Evolutionary conservation across 2,888 invertebrate genomes (phyloP), one percentile per base, ranked within the genome.

Genomic region (Argynnis bischoffii): DNA sequence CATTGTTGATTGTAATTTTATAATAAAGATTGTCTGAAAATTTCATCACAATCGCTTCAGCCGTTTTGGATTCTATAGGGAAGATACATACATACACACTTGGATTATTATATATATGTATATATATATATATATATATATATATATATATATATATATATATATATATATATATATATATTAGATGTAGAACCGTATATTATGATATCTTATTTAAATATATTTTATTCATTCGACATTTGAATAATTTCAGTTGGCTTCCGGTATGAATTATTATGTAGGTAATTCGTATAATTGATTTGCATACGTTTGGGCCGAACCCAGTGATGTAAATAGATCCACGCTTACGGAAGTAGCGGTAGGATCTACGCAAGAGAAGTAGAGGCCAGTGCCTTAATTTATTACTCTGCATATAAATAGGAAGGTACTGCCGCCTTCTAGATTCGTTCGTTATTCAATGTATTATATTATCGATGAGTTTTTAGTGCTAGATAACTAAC

Each of bases 401-500:
- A 69, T 69, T 66, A 69, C 61, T 61, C 18, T 60, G 54, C 64
- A 64, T 50, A 68, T 64, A 71, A 72, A 69, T 73, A 74, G 71
- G 69, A 69, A 69, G 70, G 67, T 55, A 71, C 66, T 70, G 61
- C 60, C 65, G 66, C 66, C 68, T 66, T 75, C 74, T 67, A 77
- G 67, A 69, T 70, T 75, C 73, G 69, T 57, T 61, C 61, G 69
- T 69, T 60, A 72, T 67, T 73, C 67, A 70, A 76, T 74, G 35
- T 41, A 41, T 71, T 71, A 71, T 74, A 67, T 68, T 72, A 70
- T 70, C 73, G 75, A 75, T 76, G 76, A 79, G 73, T 74, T 71
- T 74, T 77, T 77, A 81, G 77, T 77, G 80, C 82, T 80, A 80
- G 80, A 82, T 84, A 81, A 81, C 83, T 76, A 80, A 78, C 80